phyloP scores from a whole-genome alignment of 2,888 invertebrate genomes.

The Aricia artaxerxes region DNA sequence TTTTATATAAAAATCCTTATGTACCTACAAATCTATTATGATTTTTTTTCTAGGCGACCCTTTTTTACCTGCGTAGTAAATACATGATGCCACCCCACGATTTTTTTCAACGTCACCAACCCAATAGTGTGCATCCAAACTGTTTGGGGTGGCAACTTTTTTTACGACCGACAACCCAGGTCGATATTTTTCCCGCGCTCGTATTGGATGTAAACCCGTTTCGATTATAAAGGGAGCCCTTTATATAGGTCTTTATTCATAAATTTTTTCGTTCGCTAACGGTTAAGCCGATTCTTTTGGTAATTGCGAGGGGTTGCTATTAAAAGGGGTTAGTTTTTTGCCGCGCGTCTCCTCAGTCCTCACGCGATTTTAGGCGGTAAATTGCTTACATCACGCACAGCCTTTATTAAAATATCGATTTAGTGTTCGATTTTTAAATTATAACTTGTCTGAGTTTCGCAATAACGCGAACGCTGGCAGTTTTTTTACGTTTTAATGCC shows the following conservation, averaged over 20 bases:
- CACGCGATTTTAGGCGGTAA: conserved; percentile 69
- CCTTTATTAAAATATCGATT: conserved; percentile 46
- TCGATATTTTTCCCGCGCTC: conserved; percentile 72
- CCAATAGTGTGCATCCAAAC: conserved; percentile 58
- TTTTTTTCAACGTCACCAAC: conserved; percentile 66
- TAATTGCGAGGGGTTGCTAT: conserved; percentile 68
- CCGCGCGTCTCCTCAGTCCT: conserved; percentile 60
- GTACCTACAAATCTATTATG: conserved; percentile 29
- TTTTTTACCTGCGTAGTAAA: conserved; percentile 63
- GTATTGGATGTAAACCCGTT: conserved; percentile 65
- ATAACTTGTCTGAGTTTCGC: conserved; percentile 24
- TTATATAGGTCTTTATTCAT: conserved; percentile 74
- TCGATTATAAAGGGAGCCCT: conserved; percentile 62
- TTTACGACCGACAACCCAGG: conserved; percentile 55
- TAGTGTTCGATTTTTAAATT: conserved; percentile 43
- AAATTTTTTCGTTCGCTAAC: conserved; percentile 71
- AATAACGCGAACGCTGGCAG: neutral
- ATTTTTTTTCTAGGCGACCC: conserved; percentile 44
- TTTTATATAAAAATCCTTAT: conserved; percentile 26
- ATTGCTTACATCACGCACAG: conserved; percentile 66
- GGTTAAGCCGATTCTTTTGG: conserved; percentile 72
- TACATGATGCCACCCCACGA: conserved; percentile 68
- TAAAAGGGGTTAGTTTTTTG: conserved; percentile 70
- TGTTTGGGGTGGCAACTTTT: conserved; percentile 68
- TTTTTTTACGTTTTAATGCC: neutral